These are phyloP conservation scores for Zoanthus solanderi DNA, from an alignment of 92 coral and sea anemone genomes.

Conservation along the genomic window DNA sequence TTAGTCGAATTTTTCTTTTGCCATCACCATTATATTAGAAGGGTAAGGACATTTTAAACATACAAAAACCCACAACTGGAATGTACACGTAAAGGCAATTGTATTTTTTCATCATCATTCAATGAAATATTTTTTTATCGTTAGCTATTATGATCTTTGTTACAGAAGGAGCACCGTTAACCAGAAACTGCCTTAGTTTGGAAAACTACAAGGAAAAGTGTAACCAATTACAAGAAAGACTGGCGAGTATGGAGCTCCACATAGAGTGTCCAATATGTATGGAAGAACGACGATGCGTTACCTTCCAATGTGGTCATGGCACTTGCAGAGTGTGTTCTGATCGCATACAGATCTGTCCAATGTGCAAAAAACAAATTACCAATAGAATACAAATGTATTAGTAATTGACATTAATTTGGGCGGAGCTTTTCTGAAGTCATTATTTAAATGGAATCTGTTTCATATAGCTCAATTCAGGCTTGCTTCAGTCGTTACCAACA, in stretches of 20 bases:
- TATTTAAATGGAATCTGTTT: neutral
- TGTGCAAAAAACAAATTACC: slow-evolving; percentile 18
- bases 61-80: no score
- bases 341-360: neutral
- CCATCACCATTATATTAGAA: no score
- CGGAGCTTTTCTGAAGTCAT: neutral
- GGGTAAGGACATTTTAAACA: no score
- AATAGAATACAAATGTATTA: slow-evolving; percentile 6
- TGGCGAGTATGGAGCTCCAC: slow-evolving; percentile 1
- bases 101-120: neutral
- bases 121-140: neutral
- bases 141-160: neutral
- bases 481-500: no score
- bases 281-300: slow-evolving; percentile 9
- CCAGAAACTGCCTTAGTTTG: slow-evolving; percentile 19
- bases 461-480: no score
- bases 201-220: slow-evolving; percentile 8
- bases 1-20: no score
- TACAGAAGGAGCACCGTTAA: slow-evolving; percentile 40
- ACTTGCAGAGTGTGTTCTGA: slow-evolving; percentile 17
- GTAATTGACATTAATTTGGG: neutral
- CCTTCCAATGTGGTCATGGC: slow-evolving; percentile 41
- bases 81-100: neutral
- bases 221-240: neutral
- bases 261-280: slow-evolving; percentile 37